These are phyloP conservation scores for Fragum sueziense DNA, from an alignment of 2,888 invertebrate genomes.

Conservation along the genomic window DNA sequence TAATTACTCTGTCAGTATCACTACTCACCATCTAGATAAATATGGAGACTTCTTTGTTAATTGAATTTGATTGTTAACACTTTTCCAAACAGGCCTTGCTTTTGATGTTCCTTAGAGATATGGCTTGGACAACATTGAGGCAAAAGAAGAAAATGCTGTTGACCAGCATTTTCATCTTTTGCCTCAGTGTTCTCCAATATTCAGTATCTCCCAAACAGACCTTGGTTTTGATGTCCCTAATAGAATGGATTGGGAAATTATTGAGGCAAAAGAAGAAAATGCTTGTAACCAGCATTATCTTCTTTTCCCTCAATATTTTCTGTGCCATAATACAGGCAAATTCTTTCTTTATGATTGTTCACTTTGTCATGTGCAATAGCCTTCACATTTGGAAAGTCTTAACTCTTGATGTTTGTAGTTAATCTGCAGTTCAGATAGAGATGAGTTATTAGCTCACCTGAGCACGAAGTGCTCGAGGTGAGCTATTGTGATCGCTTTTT, in stretches of 20 bases:
- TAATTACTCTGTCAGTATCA: too few species aligned
- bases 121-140: not conserved
- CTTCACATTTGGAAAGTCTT: not conserved
- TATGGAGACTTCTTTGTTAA: too few species aligned
- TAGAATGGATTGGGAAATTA: not conserved
- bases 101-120: too few species aligned
- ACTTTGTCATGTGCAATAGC: not conserved
- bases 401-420: not conserved
- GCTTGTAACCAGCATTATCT: not conserved
- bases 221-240: too few species aligned
- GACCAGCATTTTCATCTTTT: not conserved
- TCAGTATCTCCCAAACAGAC: too few species aligned
- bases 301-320: not conserved
- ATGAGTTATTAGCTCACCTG: not conserved
- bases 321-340: not conserved
- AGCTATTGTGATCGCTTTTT: not conserved
- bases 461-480: not conserved
- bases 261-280: not conserved
- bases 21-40: too few species aligned
- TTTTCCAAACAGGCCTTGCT: too few species aligned
- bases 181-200: not conserved
- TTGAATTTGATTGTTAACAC: too few species aligned
- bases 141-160: not conserved
- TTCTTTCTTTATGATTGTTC: not conserved
- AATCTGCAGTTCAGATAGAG: not conserved